Evolutionary conservation across 2,113 vertebrate genomes (phyloP).

Genomic region (Rhynchomys soricoides): DNA sequence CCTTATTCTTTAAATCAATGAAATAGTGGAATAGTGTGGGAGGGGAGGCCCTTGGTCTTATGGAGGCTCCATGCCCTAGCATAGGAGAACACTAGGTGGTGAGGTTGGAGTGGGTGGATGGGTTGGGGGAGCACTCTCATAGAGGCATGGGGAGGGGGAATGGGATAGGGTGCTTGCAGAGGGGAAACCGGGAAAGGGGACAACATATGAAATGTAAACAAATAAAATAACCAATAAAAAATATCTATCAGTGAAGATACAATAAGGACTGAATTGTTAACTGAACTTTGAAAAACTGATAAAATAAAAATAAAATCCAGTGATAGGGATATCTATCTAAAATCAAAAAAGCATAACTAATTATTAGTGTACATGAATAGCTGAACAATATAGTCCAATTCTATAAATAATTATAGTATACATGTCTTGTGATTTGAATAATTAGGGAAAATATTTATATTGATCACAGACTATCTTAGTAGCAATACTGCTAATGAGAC

Average conservation of each 20-base stretch:
- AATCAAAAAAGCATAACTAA: constrained; percentile 36
- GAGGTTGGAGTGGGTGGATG: too few relatives aligned
- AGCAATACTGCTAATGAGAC: constrained; percentile 14
- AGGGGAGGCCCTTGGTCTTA: too few relatives aligned
- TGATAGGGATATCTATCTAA: neutral
- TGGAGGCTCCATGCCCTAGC: too few relatives aligned
- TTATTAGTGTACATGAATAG: constrained; percentile 35
- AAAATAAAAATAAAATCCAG: neutral
- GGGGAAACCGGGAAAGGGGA: too few relatives aligned
- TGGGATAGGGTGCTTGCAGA: too few relatives aligned
- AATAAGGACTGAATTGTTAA: neutral
- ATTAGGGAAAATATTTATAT: constrained; percentile 16
- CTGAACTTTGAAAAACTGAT: neutral
- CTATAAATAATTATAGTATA: neutral
- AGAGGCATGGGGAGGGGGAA: too few relatives aligned
- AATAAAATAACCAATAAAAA: too few relatives aligned
- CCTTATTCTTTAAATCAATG: constrained; percentile 15
- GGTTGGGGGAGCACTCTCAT: too few relatives aligned
- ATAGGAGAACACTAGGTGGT: too few relatives aligned
- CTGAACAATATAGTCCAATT: neutral
- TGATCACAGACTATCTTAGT: neutral
- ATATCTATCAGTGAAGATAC: neutral
- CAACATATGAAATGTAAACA: too few relatives aligned
- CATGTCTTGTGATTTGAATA: constrained; percentile 46
- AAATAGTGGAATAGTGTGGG: constrained; percentile 27